Conservation (phyloP, 2,888 invertebrate genomes). For the Coenonympha arcania region DNA sequence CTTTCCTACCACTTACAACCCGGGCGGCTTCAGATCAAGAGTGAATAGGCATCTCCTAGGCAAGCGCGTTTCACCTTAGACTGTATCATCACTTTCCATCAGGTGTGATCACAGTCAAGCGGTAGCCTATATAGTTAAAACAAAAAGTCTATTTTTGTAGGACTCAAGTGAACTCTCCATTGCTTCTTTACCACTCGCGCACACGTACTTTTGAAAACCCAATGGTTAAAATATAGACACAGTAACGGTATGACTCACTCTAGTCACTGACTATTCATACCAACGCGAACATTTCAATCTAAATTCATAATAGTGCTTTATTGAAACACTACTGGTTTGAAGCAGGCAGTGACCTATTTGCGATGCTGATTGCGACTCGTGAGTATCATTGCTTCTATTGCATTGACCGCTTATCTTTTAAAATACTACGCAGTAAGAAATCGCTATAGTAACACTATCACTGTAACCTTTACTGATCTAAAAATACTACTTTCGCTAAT, state of each 20-base stretch:
- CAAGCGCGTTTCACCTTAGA: no score
- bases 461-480: slow-evolving; percentile 9
- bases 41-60: no score
- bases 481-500: slow-evolving; percentile 1
- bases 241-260: slow-evolving; percentile 19
- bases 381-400: slow-evolving; percentile 42
- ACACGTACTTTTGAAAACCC: slow-evolving; percentile 6
- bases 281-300: slow-evolving; percentile 2
- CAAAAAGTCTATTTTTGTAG: no score
- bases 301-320: slow-evolving; percentile 1
- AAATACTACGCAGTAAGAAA: slow-evolving; percentile 52
- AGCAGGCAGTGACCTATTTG: slow-evolving; percentile 24
- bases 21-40: no score
- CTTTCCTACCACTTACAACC: no score
- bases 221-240: no score
- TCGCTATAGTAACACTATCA: slow-evolving; percentile 11
- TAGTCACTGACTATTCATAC: slow-evolving; percentile 22
- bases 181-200: slow-evolving; percentile 1
- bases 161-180: no score
- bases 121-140: no score
- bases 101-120: no score
- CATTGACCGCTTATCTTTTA: slow-evolving; percentile 58
- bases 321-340: slow-evolving; percentile 7
- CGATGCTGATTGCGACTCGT: slow-evolving; percentile 28
- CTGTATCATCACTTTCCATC: no score